Conservation (phyloP, 2,888 invertebrate species). For the Dicroscelio sp. region DNA sequence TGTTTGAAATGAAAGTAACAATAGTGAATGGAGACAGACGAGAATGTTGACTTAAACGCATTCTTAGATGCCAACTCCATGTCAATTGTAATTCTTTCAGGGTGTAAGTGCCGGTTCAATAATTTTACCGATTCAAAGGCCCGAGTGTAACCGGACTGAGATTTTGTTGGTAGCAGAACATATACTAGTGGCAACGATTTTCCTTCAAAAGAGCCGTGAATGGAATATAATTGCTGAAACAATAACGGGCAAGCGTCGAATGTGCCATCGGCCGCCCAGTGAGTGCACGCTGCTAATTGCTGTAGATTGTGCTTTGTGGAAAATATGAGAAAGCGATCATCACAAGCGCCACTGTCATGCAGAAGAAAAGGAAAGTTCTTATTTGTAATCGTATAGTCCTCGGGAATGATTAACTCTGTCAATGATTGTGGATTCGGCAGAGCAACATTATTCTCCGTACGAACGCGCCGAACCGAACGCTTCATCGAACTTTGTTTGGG, state of each 20-base stretch:
- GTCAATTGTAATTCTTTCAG: slow-evolving; percentile 12
- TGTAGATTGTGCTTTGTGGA: not conserved
- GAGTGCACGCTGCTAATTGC: not conserved
- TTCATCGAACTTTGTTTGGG: not conserved
- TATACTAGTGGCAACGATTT: not conserved
- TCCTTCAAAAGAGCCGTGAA: not conserved
- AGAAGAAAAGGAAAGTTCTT: not conserved
- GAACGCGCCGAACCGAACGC: not conserved
- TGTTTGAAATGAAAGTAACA: slow-evolving; percentile 40
- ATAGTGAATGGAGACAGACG: not conserved
- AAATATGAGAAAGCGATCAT: not conserved
- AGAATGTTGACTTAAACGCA: not conserved
- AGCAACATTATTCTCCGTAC: not conserved
- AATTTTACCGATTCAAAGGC: not conserved
- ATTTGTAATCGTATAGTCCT: not conserved
- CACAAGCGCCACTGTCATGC: not conserved
- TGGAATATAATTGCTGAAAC: not conserved
- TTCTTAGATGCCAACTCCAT: slow-evolving; percentile 12
- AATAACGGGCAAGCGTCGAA: not conserved
- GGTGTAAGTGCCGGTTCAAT: not conserved
- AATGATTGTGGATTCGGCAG: not conserved
- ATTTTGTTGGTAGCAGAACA: slow-evolving; percentile 9
- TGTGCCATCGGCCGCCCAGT: not conserved
- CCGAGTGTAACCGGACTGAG: not conserved
- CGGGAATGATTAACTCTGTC: not conserved